phyloP scores from a whole-genome alignment of 2,888 invertebrate species.

The Rutpela maculata region DNA sequence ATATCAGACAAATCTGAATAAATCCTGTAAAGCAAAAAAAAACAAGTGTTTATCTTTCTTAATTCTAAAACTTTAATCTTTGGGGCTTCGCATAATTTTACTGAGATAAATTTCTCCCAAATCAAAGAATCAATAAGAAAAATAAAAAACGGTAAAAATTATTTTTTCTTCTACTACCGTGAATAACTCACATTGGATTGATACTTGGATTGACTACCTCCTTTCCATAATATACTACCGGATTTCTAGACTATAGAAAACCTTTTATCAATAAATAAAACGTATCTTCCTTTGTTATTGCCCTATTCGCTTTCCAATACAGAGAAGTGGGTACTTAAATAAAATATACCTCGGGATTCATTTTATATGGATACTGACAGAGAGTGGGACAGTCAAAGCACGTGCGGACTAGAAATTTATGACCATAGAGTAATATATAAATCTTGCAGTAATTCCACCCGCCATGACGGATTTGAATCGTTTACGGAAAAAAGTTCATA shows the following conservation, averaged over 20 bases:
- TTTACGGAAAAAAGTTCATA: background rate
- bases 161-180: background rate
- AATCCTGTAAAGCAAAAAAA: too few species aligned
- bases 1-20: too few species aligned
- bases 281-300: background rate
- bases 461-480: background rate
- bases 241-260: background rate
- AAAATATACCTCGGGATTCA: background rate
- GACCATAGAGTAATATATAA: background rate
- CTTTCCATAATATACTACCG: background rate
- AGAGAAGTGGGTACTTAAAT: background rate
- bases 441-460: constrained; percentile 1
- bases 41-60: too few species aligned
- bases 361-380: constrained; percentile 7
- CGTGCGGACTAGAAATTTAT: background rate
- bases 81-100: too few species aligned
- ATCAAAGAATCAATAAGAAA: too few species aligned
- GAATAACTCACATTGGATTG: background rate
- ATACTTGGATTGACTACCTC: background rate
- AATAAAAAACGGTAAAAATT: too few species aligned
- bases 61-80: too few species aligned
- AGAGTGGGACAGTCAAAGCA: constrained; percentile 1
- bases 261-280: background rate
- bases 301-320: background rate
- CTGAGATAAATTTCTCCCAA: too few species aligned